phyloP scores from a whole-genome alignment of 1,140 invertebrate species.

The Drosophila nigromelanica region DNA sequence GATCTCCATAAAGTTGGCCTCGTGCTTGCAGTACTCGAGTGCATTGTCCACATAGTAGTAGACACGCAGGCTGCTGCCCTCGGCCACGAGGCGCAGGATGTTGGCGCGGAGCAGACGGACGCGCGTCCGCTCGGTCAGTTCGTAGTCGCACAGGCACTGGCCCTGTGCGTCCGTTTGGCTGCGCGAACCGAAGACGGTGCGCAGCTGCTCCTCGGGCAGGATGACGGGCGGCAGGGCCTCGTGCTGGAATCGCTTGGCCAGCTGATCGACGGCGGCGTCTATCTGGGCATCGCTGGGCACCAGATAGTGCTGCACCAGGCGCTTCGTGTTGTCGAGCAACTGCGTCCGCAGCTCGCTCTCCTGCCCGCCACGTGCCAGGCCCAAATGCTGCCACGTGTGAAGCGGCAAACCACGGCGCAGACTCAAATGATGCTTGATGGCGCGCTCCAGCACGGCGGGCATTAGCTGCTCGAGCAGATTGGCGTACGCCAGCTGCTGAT shows the following conservation, averaged over 20 bases:
- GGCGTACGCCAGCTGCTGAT: conserved; percentile 95
- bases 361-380: conserved; percentile 86
- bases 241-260: conserved; percentile 92
- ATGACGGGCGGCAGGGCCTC: conserved; percentile 94
- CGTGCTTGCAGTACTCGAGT: conserved; percentile 92
- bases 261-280: conserved; percentile 93
- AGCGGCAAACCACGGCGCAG: conserved; percentile 92
- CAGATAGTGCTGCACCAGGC: conserved; percentile 37
- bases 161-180: conserved; percentile 88
- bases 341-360: conserved; percentile 84
- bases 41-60: conserved; percentile 94
- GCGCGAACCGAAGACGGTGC: conserved; percentile 89
- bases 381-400: conserved; percentile 90
- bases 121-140: conserved; percentile 88
- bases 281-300: conserved; percentile 87
- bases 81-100: conserved; percentile 88
- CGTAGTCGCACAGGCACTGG: conserved; percentile 86
- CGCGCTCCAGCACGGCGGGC: conserved; percentile 89
- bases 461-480: conserved; percentile 94
- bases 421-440: conserved; percentile 88
- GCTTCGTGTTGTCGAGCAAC: conserved; percentile 87
- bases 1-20: conserved; percentile 91
- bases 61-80: conserved; percentile 87
- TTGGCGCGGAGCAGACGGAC: conserved; percentile 90
- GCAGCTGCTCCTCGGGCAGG: conserved; percentile 86